Base-by-base conservation (phyloP, 2,797 vertebrate genomes). In the Pseudocheirus occidentalis region DNA sequence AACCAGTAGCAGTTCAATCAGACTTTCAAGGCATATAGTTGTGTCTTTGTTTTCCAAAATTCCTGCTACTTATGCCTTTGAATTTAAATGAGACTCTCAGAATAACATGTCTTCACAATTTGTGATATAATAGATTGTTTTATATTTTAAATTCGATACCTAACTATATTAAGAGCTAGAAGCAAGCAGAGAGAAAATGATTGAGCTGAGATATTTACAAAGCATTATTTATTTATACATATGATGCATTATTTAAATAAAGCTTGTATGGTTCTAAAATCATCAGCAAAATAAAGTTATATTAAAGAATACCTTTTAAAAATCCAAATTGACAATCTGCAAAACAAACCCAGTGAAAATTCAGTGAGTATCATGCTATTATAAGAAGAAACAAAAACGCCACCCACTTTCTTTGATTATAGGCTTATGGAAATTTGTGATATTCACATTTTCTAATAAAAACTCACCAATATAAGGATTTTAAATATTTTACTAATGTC, bases 71-170 rank as follows among this genome's bases (percentile, higher is more conserved):
- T 96, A 91, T 66, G 89, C 9, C 3, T 40, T 31, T 94, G 18
- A 93, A 95, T 94, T 95, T 94, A 95, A 91, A 95, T 93, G 58
- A 94, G 34, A 94, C 55, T 27, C 16, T 92, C 6, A 34, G 95
- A 96, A 90, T 94, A 46, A 11, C 92, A 46, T 7, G 10, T 87
- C 91, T 95, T 93, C 52, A 91, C 29, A 93, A 54, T 95, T 91
- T 93, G 27, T 93, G 94, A 94, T 95, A 93, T 93, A 96, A 96
- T 89, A 91, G 34, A 93, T 96, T 92, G 14, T 92, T 87, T n/a
- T 52, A 90, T 54, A 91, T 27, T 96, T 96, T 81, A 34, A 94
- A 13, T 96, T 97, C 95, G 73, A 10, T 94, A 92, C 34, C 52
- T 93, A 95, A 92, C 53, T 92, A 93, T 59, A 96, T 56, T 94